These are phyloP conservation scores for Lasioglossum villosulum DNA, from an alignment of 2,888 invertebrate genomes.

Conservation along the genomic window DNA sequence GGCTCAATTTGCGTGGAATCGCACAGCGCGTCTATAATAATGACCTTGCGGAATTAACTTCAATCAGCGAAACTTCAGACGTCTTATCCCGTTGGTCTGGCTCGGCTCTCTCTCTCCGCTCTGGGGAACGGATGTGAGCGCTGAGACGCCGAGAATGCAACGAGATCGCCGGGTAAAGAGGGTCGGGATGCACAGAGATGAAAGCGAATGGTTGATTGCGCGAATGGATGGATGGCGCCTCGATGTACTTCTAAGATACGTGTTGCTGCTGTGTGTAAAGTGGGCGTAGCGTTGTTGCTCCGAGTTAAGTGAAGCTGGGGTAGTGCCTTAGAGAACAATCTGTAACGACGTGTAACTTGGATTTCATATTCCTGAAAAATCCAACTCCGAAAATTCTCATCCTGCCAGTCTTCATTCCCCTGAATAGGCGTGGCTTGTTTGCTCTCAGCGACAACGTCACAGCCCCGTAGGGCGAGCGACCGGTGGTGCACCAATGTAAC, in stretches of 20 bases:
- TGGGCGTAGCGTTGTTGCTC: neutral
- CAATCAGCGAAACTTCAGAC: slow-evolving; percentile 76
- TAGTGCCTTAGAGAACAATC: neutral
- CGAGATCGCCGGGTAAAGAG: slow-evolving; percentile 16
- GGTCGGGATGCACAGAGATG: slow-evolving; percentile 19
- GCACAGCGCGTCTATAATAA: slow-evolving; percentile 65
- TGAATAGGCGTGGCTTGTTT: neutral
- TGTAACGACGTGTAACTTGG: neutral
- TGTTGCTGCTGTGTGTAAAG: too few species aligned
- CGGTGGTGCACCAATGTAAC: neutral
- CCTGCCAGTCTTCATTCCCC: neutral
- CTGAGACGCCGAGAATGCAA: slow-evolving; percentile 26
- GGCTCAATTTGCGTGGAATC: slow-evolving; percentile 58
- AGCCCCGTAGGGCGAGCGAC: neutral
- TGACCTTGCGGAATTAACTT: slow-evolving; percentile 79
- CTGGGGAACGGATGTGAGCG: slow-evolving; percentile 49
- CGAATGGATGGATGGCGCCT: slow-evolving; percentile 5
- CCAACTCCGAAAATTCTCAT: neutral
- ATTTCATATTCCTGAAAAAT: neutral
- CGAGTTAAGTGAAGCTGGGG: neutral
- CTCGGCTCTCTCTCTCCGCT: slow-evolving; percentile 11
- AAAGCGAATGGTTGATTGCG: neutral
- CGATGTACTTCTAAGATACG: neutral
- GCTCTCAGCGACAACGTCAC: neutral
- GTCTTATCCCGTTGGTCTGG: slow-evolving; percentile 58